Conservation (phyloP, 2,797 vertebrate genomes). For the Eremophila alpestris region DNA sequence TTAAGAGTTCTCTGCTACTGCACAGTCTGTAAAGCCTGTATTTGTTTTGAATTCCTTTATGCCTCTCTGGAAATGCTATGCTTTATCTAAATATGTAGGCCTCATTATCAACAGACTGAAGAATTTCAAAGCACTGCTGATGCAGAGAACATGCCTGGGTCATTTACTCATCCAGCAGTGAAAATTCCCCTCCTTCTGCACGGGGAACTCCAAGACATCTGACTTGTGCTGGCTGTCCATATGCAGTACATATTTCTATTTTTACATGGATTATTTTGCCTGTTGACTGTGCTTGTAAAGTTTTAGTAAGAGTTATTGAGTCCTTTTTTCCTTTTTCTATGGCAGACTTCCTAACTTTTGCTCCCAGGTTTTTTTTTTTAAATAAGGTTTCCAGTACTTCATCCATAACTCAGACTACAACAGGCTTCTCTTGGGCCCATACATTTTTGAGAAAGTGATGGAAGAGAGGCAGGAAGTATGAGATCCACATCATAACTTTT, state of each 20-base stretch:
- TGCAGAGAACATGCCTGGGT: not conserved
- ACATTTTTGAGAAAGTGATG: not conserved
- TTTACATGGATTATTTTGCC: not conserved
- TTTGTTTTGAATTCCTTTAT: conserved; percentile 4
- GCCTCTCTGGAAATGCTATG: not conserved
- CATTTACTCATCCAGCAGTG: not conserved
- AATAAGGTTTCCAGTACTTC: not conserved
- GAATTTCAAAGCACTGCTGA: not conserved
- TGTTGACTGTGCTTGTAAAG: not conserved
- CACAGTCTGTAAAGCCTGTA: not conserved
- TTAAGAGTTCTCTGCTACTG: not conserved
- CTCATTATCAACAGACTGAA: not conserved
- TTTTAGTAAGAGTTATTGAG: not conserved
- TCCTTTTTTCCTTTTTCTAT: not conserved
- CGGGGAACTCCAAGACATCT: not conserved
- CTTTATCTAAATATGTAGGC: not conserved
- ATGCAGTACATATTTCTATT: not conserved
- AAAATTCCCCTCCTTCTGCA: not conserved
- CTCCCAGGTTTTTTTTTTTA: not conserved
- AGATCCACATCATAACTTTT: not conserved
- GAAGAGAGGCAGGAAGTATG: not conserved
- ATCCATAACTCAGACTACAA: not conserved
- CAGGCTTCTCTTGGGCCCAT: not conserved
- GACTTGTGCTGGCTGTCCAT: not conserved
- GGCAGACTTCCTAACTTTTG: not conserved